Conservation (phyloP, 1,140 invertebrate species). For the Saccostrea cuccullata region DNA sequence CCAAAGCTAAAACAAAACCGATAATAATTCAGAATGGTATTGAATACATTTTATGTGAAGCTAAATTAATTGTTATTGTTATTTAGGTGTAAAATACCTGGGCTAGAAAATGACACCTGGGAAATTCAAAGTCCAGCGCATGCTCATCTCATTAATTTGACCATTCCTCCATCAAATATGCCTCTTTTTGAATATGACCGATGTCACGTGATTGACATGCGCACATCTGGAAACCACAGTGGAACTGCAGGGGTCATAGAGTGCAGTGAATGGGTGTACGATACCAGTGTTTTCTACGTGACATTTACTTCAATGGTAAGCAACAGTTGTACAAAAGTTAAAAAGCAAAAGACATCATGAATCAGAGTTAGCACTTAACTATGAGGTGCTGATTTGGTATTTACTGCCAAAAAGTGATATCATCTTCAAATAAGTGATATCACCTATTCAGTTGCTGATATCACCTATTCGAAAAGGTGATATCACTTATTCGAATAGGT, state of each 20-base stretch:
- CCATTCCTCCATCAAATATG: constrained; percentile 21
- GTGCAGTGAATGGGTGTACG: constrained; percentile 50
- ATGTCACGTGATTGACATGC: constrained; percentile 31
- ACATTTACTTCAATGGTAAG: constrained; percentile 41
- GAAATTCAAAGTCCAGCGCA: constrained; percentile 8
- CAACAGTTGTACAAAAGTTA: not conserved
- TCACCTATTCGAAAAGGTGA: no score
- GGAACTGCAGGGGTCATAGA: not conserved
- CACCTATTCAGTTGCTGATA: no score
- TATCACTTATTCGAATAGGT: no score
- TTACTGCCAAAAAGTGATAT: no score
- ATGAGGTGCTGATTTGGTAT: no score
- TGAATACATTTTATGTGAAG: no score
- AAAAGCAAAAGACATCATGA: no score
- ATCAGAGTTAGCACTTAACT: no score
- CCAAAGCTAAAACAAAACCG: no score
- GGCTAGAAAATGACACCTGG: constrained; percentile 44
- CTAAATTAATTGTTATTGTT: not conserved
- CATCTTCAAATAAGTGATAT: no score
- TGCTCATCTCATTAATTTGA: constrained; percentile 15
- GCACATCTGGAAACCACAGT: not conserved
- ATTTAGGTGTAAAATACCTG: constrained; percentile 46
- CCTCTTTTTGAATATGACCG: not conserved
- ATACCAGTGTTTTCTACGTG: constrained; percentile 43
- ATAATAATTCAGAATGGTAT: no score